Base-by-base conservation (phyloP, 2,113 vertebrate genomes). In the Cephalopholis sonnerati region DNA sequence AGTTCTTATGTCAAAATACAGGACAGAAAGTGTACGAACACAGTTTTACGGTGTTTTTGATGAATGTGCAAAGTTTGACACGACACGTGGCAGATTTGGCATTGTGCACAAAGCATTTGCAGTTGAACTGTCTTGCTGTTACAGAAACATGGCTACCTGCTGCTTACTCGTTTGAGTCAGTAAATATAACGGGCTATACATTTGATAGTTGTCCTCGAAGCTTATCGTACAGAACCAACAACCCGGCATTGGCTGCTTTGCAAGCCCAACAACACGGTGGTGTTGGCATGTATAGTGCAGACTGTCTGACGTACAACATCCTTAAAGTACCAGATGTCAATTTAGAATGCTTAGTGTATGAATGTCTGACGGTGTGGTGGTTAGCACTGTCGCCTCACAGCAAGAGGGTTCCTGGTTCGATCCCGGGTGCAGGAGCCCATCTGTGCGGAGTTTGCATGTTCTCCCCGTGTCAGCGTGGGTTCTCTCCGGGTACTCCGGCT, bases 51-150 rank as follows among this genome's bases (percentile, higher is more conserved):
- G n/a, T 44, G n/a, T 57, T 68, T 78, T 46, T 68, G 8, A 68
- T 68, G 54, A 78, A 68, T 46, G 74, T 66, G 12, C 62, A 77
- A 57, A 54, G 15, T 22, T 13, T 76, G 4, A 12, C 1, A 0
- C 11, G 3, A 9, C 61, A 76, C 20, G 25, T 76, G 12, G 1
- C 8, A 1, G 48, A 76, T 62, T 63, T 63, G 32, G 20, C 36
- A 7, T 15, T 64, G 24, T 51, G 48, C n/a, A 51, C 66, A n/a
- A 10, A 68, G 5, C 66, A 53, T 22, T 53, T 68, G 48, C 48
- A 53, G 11, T 65, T 18, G 39, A 48, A 69, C 22, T 79, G 76
- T 32, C 62, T 62, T 62, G 66, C 76, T 59, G 44, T 79, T 24
- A 48, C 54, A 27, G 44, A 69, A 25, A 79, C 75, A 32, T 78